A percentile compares a stretch with the other conserved stretches of the same genome.
These are phyloP conservation scores for Steinernema scapterisci DNA, from an alignment of 2,888 invertebrate genomes.

Conservation along the genomic window DNA sequence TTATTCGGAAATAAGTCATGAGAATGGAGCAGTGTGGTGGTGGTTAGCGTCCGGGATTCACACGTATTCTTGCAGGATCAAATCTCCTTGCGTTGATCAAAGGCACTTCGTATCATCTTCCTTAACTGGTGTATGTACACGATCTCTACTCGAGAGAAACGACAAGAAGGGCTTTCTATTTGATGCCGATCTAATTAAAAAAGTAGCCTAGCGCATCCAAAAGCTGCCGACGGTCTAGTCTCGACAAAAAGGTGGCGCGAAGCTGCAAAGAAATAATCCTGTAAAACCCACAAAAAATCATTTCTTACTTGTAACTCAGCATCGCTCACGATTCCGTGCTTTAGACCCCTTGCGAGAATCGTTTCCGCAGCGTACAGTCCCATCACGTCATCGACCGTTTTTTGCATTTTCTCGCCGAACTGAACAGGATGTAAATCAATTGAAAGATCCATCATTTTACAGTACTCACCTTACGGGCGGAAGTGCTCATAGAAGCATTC, in stretches of 20 bases:
- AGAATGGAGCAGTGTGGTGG: no score
- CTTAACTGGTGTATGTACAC: no score
- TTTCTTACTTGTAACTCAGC: constrained; percentile 58
- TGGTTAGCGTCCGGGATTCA: not conserved
- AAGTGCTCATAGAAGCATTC: not conserved
- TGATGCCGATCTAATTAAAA: not conserved
- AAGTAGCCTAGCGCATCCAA: constrained; percentile 43
- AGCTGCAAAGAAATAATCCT: constrained; percentile 48
- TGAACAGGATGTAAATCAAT: constrained; percentile 28
- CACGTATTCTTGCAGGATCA: not conserved
- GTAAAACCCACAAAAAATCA: not conserved
- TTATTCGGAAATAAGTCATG: not conserved
- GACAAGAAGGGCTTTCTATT: not conserved
- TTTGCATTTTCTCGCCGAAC: constrained; percentile 43
- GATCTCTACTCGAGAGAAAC: no score
- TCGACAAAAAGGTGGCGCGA: constrained; percentile 62
- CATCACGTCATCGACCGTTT: constrained; percentile 52
- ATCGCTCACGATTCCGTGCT: constrained; percentile 50
- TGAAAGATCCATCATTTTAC: not conserved
- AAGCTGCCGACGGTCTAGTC: constrained; percentile 53
- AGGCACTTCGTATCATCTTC: no score
- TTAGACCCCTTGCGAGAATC: constrained; percentile 48
- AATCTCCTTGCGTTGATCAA: no score
- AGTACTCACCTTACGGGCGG: not conserved
- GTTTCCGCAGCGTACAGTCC: constrained; percentile 62